Base-by-base conservation (phyloP, 2,888 invertebrate genomes). In the Pachymerium ferrugineum region DNA sequence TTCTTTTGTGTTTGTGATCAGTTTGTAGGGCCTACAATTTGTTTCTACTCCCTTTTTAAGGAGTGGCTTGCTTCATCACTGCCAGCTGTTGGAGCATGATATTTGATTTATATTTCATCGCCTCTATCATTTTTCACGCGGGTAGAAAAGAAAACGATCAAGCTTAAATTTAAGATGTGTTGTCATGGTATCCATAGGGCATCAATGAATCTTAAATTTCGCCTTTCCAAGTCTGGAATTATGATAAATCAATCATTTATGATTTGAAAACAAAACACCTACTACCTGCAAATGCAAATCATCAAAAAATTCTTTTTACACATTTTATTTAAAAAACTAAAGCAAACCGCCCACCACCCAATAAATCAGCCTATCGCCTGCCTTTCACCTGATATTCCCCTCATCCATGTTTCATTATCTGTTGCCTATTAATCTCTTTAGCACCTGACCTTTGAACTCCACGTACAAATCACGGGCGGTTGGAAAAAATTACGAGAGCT, bases 381-480 rank as follows among this genome's bases (percentile, higher is more conserved):
- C 54, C 54, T 54, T 54, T 54, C 54, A 54, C 54, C 54, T 54
- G 25, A 28, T 10, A 62, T 62, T 62, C 62, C 28, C 62, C 62
- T 62, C 62, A 28, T 62, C n/a, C 25, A 62, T 62, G 62, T 62
- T 62, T 62, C 62, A 62, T 62, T 62, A 62, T 62, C 62, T 62
- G 62, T n/a, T 62, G 62, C 62, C 62, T 62, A 62, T 62, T 62
- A 62, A 62, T 62, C 62, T 62, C 62, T 62, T 62, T 62, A 62
- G 62, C 62, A 25, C 62, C 25, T 28, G 62, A 62, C 10, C 62
- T 62, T 62, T 62, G 62, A 62, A 12, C 62, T 28, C 62, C 62
- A 28, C 28, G 62, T 62, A 62, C 62, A 62, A 62, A 62, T 62
- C 62, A 62, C 28, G 62, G 28, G 62, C 25, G 25, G 25, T 25